Percentiles rank a stretch among this genome's conserved stretches.
phyloP scores from a whole-genome alignment of 2,888 invertebrate genomes.

The Stenichneumon culpator region DNA sequence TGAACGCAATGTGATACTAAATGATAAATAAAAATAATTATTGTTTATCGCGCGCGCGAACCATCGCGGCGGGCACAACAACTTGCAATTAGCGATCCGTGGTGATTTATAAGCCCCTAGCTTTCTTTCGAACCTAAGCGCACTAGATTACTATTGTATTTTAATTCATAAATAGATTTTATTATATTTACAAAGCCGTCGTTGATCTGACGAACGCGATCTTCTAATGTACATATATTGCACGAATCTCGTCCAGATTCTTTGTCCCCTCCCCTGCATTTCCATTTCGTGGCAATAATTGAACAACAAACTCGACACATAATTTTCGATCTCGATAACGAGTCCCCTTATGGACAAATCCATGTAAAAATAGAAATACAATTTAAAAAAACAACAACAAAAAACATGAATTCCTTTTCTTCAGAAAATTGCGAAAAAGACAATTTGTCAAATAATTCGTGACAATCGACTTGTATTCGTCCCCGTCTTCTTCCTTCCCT shows the following conservation, averaged over 20 bases:
- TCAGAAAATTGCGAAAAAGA: conserved; percentile 54
- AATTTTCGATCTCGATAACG: conserved; percentile 27
- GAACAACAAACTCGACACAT: conserved; percentile 7
- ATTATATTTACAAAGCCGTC: conserved; percentile 49
- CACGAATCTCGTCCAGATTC: conserved; percentile 63
- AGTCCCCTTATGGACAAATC: conserved; percentile 29
- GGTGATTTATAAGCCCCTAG: conserved; percentile 65
- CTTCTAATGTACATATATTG: conserved; percentile 64
- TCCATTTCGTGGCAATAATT: conserved; percentile 27
- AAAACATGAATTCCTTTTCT: conserved; percentile 17
- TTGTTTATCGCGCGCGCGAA: conserved; percentile 80
- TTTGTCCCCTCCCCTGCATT: conserved; percentile 2
- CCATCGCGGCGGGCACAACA: conserved; percentile 74
- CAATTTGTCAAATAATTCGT: conserved; percentile 2
- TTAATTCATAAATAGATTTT: conserved; percentile 54
- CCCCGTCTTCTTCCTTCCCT: conserved; percentile 36
- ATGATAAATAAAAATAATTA: conserved; percentile 84
- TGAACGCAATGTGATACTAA: conserved; percentile 85
- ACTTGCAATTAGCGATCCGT: conserved; percentile 69
- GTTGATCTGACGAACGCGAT: conserved; percentile 31
- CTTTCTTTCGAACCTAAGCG: conserved; percentile 65
- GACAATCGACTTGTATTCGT: conserved; percentile 29
- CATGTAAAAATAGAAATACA: conserved; percentile 38
- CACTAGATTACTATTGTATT: conserved; percentile 58
- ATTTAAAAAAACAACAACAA: conserved; percentile 51